phyloP scores from a whole-genome alignment of 2,888 invertebrate genomes.

The Macrosoma leucophasiata region DNA sequence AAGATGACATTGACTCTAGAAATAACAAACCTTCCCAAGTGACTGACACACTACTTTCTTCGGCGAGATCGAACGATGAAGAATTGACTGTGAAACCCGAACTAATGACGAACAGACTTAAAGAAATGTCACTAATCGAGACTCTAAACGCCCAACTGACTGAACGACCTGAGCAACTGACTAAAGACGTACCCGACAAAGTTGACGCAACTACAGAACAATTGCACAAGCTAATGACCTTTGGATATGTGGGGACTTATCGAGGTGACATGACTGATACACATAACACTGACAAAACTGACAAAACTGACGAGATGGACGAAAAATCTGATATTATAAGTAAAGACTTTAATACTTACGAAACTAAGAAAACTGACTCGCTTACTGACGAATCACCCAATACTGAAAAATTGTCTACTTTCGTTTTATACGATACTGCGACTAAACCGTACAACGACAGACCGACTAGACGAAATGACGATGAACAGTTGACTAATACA shows the following conservation, averaged over 20 bases:
- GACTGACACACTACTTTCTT: constrained; percentile 44
- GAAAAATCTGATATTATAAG: constrained; percentile 38
- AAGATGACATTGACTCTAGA: constrained; percentile 38
- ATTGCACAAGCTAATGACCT: constrained; percentile 63
- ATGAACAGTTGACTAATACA: constrained; percentile 34
- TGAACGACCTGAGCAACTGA: constrained; percentile 14
- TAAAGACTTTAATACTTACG: constrained; percentile 55
- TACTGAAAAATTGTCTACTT: constrained; percentile 54
- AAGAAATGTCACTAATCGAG: too few species aligned
- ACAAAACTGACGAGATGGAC: constrained; percentile 20
- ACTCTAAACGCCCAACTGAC: constrained; percentile 15
- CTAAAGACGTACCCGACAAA: too few species aligned
- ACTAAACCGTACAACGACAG: constrained; percentile 59
- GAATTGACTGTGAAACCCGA: constrained; percentile 26
- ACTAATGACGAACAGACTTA: constrained; percentile 29
- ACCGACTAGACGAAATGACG: constrained; percentile 61
- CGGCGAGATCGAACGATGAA: constrained; percentile 57
- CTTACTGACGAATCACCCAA: constrained; percentile 30
- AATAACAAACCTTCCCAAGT: constrained; percentile 41
- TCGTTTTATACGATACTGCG: constrained; percentile 57
- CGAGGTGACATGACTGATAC: constrained; percentile 39
- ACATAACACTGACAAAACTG: constrained; percentile 17
- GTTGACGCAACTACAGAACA: constrained; percentile 49
- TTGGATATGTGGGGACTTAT: constrained; percentile 67
- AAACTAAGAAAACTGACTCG: constrained; percentile 31